These are phyloP conservation scores for Trachelus tabidus DNA, from an alignment of 2,888 invertebrate genomes.

Conservation along the genomic window DNA sequence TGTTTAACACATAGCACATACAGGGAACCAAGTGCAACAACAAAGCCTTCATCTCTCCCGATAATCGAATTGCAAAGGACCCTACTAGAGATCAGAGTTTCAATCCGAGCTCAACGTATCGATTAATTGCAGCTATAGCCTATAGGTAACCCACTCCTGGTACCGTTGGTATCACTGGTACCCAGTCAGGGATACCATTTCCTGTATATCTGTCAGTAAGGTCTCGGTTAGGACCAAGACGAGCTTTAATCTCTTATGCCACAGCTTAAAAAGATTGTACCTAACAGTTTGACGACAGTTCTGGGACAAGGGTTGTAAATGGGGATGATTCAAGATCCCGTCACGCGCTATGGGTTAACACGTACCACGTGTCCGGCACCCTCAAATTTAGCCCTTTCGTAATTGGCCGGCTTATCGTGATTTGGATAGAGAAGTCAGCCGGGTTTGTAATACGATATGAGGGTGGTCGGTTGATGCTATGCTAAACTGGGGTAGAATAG, in stretches of 20 bases:
- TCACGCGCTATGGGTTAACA: constrained; percentile 1
- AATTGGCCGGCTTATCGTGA: constrained; percentile 7
- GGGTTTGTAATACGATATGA: not conserved
- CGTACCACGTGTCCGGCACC: not conserved
- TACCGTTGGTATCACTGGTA: not conserved
- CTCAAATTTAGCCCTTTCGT: constrained; percentile 1
- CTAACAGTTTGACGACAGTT: not conserved
- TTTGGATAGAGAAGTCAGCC: constrained; percentile 1
- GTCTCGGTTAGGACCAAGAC: not conserved
- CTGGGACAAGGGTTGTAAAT: constrained; percentile 3
- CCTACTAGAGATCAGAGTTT: not conserved
- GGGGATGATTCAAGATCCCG: not conserved
- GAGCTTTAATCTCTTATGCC: not conserved
- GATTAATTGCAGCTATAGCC: not conserved
- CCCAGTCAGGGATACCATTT: not conserved
- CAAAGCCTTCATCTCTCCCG: not conserved
- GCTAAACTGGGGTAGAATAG: not conserved
- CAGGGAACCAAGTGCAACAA: not conserved
- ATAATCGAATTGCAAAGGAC: not conserved
- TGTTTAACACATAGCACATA: not conserved
- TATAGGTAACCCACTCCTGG: not conserved
- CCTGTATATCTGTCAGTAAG: not conserved
- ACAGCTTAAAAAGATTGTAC: not conserved
- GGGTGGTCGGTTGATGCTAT: not conserved
- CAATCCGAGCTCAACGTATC: not conserved